Evolutionary conservation across 2,888 invertebrate species (phyloP), one percentile per base, ranked within the genome.

Genomic region (Parelbella ahira): DNA sequence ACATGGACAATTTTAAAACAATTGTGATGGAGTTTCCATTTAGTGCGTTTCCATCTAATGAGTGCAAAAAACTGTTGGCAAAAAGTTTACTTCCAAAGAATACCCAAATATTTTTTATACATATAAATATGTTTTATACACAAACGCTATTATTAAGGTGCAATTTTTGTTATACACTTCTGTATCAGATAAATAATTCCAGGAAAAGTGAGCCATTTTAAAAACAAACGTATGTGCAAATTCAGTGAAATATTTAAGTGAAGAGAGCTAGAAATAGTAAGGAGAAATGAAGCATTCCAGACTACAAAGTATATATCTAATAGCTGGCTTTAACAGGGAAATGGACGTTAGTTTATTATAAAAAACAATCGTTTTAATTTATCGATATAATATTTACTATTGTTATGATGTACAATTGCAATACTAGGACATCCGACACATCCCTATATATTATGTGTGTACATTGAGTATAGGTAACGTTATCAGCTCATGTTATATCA

Each of bases 161-260:
- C 80, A 77, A 62, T 63, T 56, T 18, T 55, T 67, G 69, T 66
- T 72, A 72, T 70, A 72, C 55, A 68, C 64, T 56, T 61, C 60
- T 70, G 63, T 60, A 47, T 47, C 45, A 49, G 48, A 53, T 60
- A 60, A 68, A 60, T 59, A 67, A 67, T 63, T 74, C 77, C 66
- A 83, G 83, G 84, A 86, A 86, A 87, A 84, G 87, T 87, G 87
- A 87, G 87, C 87, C 87, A 87, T 87, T 86, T 87, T 86, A 84
- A 81, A 75, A 83, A 83, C 68, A 80, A 83, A 81, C 70, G 64
- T 79, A 75, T 80, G 87, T 87, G 87, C 87, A 82, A 69, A n/a
- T 73, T 77, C 73, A 77, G 86, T 87, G 83, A 86, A 80, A 82
- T 72, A 76, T 76, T 76, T 65, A 75, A 74, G 84, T 86, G 84